Evolutionary conservation across 2,797 vertebrate genomes (phyloP).

Genomic region (Nothura maculosa): DNA sequence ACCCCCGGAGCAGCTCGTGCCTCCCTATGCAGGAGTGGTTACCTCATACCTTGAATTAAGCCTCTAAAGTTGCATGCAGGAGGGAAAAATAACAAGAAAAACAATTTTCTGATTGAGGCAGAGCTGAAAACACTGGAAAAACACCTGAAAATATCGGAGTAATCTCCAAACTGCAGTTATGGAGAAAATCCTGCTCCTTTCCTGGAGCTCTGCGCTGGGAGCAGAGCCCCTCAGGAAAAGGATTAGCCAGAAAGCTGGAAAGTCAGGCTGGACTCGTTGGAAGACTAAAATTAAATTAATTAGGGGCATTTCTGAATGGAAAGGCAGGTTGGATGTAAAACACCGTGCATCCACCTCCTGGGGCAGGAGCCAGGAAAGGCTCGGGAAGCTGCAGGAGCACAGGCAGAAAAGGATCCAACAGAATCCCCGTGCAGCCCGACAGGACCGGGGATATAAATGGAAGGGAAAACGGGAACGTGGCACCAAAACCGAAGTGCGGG

Average conservation of each 20-base stretch:
- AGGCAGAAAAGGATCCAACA: not conserved
- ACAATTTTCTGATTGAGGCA: not conserved
- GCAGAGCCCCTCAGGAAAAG: not conserved
- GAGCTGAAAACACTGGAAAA: not conserved
- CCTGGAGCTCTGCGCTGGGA: not conserved
- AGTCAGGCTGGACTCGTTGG: not conserved
- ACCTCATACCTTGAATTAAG: conserved; percentile 22
- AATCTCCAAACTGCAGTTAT: not conserved
- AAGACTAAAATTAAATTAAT: not conserved
- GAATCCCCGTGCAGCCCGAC: not conserved
- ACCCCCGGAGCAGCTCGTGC: not conserved
- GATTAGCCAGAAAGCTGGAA: not conserved
- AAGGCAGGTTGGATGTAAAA: not conserved
- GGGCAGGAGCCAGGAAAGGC: not conserved
- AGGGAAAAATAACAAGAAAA: not conserved
- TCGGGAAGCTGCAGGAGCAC: not conserved
- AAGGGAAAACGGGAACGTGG: not conserved
- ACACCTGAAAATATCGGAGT: not conserved
- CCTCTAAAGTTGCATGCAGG: not conserved
- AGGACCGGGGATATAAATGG: conserved; percentile 20
- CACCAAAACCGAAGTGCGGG: not conserved
- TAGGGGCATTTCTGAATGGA: not conserved
- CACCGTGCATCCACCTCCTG: rapidly evolving
- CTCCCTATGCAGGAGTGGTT: conserved; percentile 36
- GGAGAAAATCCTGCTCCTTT: not conserved